Base-by-base conservation (phyloP, 2,888 invertebrate species). In the Acanthopleura granulata region DNA sequence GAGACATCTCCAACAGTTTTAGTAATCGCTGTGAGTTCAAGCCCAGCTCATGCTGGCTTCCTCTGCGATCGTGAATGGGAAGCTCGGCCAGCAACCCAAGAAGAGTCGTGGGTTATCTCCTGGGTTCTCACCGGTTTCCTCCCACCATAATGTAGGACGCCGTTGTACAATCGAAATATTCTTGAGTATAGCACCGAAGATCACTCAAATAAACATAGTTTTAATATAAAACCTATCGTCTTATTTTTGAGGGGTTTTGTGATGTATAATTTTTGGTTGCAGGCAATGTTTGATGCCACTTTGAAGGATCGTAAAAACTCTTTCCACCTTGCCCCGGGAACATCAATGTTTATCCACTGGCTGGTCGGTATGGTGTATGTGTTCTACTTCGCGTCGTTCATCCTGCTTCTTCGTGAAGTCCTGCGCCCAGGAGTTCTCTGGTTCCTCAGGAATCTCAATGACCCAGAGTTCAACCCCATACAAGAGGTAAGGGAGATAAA, bases 391-490 rank as follows among this genome's bases (percentile, higher is more conserved):
- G 99, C 99, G 12, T 98, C 98, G 0, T 90, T 91, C 80, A 89
- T 99, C 89, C 96, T 99, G 66, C 92, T 99, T 1, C 91, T 99
- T 30, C 92, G 99, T 74, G 99, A 99, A 91, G 97, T 98, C 0
- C 90, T 99, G 57, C 93, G 99, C 74, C 99, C 99, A 0, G 99
- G 99, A 0, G 98, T 99, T 0, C 92, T 99, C 1, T 99, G 99
- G 99, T 99, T 99, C 91, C 92, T 99, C 84, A 93, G 98, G 82
- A 99, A 99, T 90, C 93, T 99, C 76, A 99, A 99, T 91, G 99
- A 99, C 92, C 99, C 99, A 0, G 99, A 99, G 87, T 99, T 99
- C 88, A 99, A 98, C 91, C 99, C 99, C 12, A 98, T 99, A 78
- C 98, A 97, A 92, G 97, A 93, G 90, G 92, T 92, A 82, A 79